Conservation (phyloP, 2,797 vertebrate genomes). For the Enteromius mattozi region DNA sequence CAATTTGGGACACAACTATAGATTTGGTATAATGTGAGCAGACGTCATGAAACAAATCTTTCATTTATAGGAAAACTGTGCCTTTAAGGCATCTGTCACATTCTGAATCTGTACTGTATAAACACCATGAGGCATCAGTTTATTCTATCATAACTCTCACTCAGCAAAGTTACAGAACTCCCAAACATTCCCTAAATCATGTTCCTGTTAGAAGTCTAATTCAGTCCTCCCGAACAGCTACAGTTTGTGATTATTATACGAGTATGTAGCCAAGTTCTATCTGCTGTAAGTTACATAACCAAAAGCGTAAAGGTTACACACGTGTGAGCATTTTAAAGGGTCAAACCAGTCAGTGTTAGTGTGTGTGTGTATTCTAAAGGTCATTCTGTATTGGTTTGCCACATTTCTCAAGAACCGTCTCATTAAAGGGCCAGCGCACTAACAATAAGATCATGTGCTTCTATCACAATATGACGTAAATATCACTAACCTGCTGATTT, state of each 20-base stretch:
- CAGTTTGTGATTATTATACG: slow-evolving; percentile 5
- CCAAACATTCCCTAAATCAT: neutral
- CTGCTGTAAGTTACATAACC: neutral
- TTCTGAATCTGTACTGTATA: neutral
- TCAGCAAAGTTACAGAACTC: slow-evolving; percentile 1
- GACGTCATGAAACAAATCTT: neutral
- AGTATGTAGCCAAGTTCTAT: neutral
- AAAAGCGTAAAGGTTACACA: slow-evolving; percentile 30
- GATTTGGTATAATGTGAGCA: neutral
- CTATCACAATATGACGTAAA: slow-evolving; percentile 5
- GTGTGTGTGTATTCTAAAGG: slow-evolving; percentile 24
- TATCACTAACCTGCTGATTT: slow-evolving; percentile 3
- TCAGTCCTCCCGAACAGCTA: neutral
- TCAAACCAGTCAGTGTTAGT: neutral
- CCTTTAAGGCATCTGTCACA: neutral
- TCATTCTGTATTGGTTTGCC: neutral
- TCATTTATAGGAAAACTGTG: neutral
- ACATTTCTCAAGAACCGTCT: neutral
- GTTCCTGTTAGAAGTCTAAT: neutral
- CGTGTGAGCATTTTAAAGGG: neutral
- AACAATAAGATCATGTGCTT: slow-evolving; percentile 11
- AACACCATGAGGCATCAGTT: neutral
- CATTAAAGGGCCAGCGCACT: neutral
- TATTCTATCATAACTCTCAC: neutral
- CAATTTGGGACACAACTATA: no score